Base-by-base conservation (phyloP, 2,888 invertebrate genomes). In the Ophion obscuratus region DNA sequence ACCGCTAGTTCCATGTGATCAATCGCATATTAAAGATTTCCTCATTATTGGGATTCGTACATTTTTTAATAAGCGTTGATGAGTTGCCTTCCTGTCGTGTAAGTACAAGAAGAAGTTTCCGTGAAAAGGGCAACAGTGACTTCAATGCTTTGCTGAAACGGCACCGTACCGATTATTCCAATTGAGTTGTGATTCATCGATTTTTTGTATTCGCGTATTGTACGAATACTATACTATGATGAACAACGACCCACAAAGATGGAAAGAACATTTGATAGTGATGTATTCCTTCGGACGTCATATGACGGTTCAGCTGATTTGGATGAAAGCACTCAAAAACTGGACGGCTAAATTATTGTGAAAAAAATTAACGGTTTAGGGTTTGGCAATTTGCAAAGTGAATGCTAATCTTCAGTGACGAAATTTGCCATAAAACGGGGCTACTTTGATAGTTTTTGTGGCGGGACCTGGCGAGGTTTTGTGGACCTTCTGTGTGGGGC, bases 1-100 rank as follows among this genome's bases (percentile, higher is more conserved):
- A 81, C 9, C 84, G 62, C 31, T 73, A 76, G 20, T 81, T 68
- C 47, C 47, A 74, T 62, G 70, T 61, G 47, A 73, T 76, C 57
- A 59, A 17, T 64, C 59, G 66, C 77, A 27, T 2, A 4, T 40
- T 31, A 70, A 20, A 10, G 3, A 74, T 14, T 31, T 62, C 27
- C 24, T 9, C 11, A 59, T 64, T 20, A 61, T 27, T 36, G 10
- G 17, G 44, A 74, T 66, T 17, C 27, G 20, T 20, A 59, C 44
- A 14, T 14, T 53, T 40, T 53, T 31, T 9, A 27, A 44, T 7
- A 27, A 44, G 20, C n/a, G 31, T 70, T 10, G 14, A 59, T 77
- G n/a, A 53, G 36, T 73, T 61, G 2, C 10, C 61, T 4, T 24
- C 40, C 20, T 24, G 64, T 80, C n/a, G 40, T 80, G 75, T 75